phyloP scores from a whole-genome alignment of 64 coral and sea anemone species.

The Stichodactyla mertensii region DNA sequence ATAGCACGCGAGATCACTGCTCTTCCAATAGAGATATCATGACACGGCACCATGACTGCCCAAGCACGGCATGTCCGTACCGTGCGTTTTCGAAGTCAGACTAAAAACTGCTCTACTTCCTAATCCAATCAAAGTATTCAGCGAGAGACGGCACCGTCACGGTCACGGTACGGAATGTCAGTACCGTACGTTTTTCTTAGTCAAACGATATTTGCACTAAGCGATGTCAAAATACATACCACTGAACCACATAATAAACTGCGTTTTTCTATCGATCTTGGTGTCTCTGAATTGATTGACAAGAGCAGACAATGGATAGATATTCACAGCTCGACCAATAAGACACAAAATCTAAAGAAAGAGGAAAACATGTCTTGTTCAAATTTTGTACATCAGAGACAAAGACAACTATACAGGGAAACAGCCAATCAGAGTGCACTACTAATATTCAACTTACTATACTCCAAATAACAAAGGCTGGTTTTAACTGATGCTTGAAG shows the following conservation, averaged over 20 bases:
- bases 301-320: conserved; percentile 81
- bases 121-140: too few species aligned
- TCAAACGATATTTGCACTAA: background rate
- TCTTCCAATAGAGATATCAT: too few species aligned
- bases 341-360: conserved; percentile 80
- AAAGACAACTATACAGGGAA: background rate
- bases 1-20: too few species aligned
- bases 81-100: too few species aligned
- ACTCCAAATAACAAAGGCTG: conserved; percentile 96
- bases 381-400: background rate
- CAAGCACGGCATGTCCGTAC: too few species aligned
- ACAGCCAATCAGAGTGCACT: background rate
- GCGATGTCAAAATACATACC: conserved; percentile 41
- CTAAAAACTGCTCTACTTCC: too few species aligned
- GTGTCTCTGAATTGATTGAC: conserved; percentile 91
- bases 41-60: too few species aligned
- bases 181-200: too few species aligned
- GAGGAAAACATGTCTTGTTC: background rate
- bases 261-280: conserved; percentile 81
- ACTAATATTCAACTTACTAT: conserved; percentile 58
- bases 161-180: too few species aligned
- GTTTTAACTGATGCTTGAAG: conserved; percentile 87
- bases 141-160: too few species aligned
- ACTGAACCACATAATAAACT: conserved; percentile 99
- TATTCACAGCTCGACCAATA: conserved; percentile 80